These are phyloP conservation scores for Dusona sp. DNA, from an alignment of 2,888 invertebrate genomes.

Conservation along the genomic window DNA sequence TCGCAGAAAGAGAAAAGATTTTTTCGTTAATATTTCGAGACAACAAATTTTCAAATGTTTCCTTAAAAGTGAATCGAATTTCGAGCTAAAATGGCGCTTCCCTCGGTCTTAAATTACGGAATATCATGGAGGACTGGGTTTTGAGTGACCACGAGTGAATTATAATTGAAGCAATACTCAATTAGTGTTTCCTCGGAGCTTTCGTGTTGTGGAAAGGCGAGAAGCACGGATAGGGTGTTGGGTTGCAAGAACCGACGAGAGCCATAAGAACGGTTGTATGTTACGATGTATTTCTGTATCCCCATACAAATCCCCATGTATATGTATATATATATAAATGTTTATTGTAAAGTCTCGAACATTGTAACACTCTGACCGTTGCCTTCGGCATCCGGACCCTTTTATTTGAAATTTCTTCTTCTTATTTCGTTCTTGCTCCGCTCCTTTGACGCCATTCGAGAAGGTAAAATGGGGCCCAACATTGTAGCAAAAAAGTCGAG, in stretches of 20 bases:
- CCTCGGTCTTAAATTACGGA: background rate
- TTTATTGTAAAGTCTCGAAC: conserved; percentile 60
- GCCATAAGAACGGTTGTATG: background rate
- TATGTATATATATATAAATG: conserved; percentile 11
- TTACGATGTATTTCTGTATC: background rate
- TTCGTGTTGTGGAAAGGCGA: conserved; percentile 21
- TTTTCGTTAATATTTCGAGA: background rate
- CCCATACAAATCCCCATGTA: background rate
- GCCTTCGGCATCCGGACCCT: conserved; percentile 23
- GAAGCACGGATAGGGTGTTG: conserved; percentile 66
- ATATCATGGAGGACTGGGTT: background rate
- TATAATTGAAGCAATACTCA: conserved; percentile 51
- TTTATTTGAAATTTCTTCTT: conserved; percentile 29
- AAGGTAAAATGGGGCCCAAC: conserved; percentile 5
- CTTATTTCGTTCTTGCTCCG: conserved; percentile 7
- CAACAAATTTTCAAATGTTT: background rate
- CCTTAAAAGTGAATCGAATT: background rate
- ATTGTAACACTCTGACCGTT: conserved; percentile 61
- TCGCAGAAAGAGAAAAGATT: background rate
- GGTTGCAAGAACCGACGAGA: conserved; percentile 41
- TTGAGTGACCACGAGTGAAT: conserved; percentile 29
- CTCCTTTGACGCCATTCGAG: conserved; percentile 22
- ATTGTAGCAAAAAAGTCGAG: conserved; percentile 34
- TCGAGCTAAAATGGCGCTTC: background rate
- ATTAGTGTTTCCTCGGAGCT: conserved; percentile 52